Conservation (phyloP, 2,888 invertebrate species). For the Eristalis pertinax region DNA sequence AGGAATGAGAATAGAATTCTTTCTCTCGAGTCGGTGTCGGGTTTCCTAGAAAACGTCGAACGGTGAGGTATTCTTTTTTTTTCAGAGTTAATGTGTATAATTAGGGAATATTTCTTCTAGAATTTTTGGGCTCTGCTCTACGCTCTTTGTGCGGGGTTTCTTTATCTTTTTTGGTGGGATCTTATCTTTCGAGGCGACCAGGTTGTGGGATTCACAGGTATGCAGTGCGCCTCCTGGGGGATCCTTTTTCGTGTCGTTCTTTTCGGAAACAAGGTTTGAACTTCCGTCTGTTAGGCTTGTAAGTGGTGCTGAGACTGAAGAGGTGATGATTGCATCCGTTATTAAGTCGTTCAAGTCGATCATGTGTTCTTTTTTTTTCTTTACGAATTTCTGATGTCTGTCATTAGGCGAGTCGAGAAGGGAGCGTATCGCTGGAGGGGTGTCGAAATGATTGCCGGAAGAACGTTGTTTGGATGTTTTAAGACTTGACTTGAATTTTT, state of each 20-base stretch:
- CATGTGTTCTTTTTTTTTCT: background rate
- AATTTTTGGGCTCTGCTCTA: background rate
- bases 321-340: background rate
- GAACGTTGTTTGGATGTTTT: too few species aligned
- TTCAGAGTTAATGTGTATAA: conserved; percentile 44
- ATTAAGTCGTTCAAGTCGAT: background rate
- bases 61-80: conserved; percentile 17
- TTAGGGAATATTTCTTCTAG: conserved; percentile 33
- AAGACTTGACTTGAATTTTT: too few species aligned
- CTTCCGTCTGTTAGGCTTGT: conserved; percentile 6
- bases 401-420: too few species aligned
- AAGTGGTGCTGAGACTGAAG: background rate
- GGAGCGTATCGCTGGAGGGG: too few species aligned
- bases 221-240: background rate
- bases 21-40: conserved; percentile 6
- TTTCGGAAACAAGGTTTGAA: background rate
- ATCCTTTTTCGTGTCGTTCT: conserved; percentile 12
- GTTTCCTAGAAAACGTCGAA: conserved; percentile 49
- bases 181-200: background rate
- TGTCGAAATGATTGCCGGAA: too few species aligned
- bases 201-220: background rate
- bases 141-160: background rate
- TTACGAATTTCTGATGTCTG: too few species aligned
- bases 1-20: conserved; percentile 5
- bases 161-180: too few species aligned